phyloP scores from a whole-genome alignment of 2,888 invertebrate species.

The Drosophila maculinotata region DNA sequence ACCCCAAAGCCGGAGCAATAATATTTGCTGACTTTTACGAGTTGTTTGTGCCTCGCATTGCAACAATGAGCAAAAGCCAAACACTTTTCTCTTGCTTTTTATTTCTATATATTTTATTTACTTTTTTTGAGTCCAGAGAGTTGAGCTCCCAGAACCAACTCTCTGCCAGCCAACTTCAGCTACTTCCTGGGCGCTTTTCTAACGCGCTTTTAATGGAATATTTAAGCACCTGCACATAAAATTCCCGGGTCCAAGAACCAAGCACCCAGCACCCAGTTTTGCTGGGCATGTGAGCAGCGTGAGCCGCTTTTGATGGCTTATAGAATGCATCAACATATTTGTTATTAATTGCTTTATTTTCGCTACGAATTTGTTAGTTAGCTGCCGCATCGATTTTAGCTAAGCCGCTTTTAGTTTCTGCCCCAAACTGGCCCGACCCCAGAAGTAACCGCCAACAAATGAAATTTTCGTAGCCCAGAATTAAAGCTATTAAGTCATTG shows the following conservation, averaged over 20 bases:
- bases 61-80: conserved; percentile 60
- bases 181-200: conserved; percentile 30
- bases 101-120: background rate
- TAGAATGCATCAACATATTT: conserved; percentile 62
- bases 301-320: conserved; percentile 56
- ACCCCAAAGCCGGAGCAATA: conserved; percentile 60
- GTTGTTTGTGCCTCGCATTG: conserved; percentile 52
- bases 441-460: conserved; percentile 13
- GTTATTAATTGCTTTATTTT: conserved; percentile 70
- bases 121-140: too few species aligned
- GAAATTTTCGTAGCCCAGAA: conserved; percentile 20
- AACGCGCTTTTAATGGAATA: conserved; percentile 65
- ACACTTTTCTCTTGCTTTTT: conserved; percentile 39
- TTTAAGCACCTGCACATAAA: conserved; percentile 59
- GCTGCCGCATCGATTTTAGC: conserved; percentile 40
- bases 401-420: conserved; percentile 44
- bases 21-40: conserved; percentile 72
- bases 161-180: background rate
- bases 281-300: conserved; percentile 41
- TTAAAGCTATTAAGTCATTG: conserved; percentile 52
- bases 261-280: background rate
- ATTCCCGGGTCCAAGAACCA: conserved; percentile 16
- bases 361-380: conserved; percentile 35
- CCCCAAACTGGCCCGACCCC: background rate
- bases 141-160: background rate